Evolutionary conservation across 2,113 vertebrate genomes (phyloP).

Genomic region (Eidolon helvum): DNA sequence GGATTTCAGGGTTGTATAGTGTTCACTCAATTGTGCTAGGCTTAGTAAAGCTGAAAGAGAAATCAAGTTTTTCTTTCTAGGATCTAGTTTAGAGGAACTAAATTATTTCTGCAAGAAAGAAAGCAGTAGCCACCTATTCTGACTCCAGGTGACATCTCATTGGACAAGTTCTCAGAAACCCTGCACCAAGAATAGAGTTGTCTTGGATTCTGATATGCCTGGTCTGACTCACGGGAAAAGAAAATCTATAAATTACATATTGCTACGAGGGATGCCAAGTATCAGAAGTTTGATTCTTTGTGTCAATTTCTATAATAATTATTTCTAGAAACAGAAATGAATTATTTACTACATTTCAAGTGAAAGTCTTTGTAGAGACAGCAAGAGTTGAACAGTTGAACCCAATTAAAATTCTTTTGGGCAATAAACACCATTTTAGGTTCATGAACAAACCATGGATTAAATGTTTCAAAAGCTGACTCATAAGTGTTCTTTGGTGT

Average conservation of each 20-base stretch:
- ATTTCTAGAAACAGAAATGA: not conserved
- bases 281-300: not conserved
- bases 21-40: not conserved
- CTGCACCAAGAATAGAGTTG: not conserved
- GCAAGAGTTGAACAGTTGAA: not conserved
- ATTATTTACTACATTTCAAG: not conserved
- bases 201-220: not conserved
- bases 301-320: not conserved
- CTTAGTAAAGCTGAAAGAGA: not conserved
- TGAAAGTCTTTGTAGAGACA: not conserved
- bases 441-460: not conserved
- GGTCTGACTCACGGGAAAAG: not conserved
- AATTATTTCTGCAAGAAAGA: not conserved
- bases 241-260: not conserved
- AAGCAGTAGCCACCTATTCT: not conserved
- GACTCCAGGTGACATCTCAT: not conserved
- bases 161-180: not conserved
- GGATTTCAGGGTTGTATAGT: not conserved
- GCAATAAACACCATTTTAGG: not conserved
- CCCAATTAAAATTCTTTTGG: conserved; percentile 20
- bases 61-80: not conserved
- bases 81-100: not conserved
- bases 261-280: not conserved
- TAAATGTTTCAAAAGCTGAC: not conserved
- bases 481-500: not conserved